Base-by-base conservation (phyloP, 2,888 invertebrate genomes). In the Polydesmus complanatus region DNA sequence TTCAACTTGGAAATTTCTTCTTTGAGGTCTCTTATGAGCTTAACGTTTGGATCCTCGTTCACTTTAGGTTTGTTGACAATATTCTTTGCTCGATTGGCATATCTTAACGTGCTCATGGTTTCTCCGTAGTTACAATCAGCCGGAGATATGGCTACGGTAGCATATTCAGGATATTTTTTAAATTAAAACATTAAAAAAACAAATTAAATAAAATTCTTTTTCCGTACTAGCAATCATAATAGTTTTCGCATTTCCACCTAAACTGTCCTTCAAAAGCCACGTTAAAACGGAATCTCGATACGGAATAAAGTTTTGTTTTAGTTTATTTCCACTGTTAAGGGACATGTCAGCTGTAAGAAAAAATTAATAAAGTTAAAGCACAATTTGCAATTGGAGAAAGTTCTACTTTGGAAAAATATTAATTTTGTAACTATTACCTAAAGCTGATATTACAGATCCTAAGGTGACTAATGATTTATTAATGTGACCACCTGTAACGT, bases 41-140 rank as follows among this genome's bases (percentile, higher is more conserved):
- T 88, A 57, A 89, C 90, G 75, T 90, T 90, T 22, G 87, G 82
- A 75, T 91, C 91, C 73, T 91, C 90, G 73, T 91, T 91, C 69
- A 91, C 86, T 48, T 88, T 89, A 0, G 90, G 89, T 71, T 89
- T 89, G 74, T 91, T 91, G 72, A 90, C 87, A 66, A 91, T 91
- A 72, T 89, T 89, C 77, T 90, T 90, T 25, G 91, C 91, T 64
- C 90, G 78, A 75, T 91, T 89, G 1, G 91, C 90, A 75, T 91
- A 91, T 8, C 89, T 80, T 56, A 91, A 75, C 0, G 91, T 91
- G 60, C 88, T 88, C 37, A 91, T 74, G 0, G 90, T 90, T 74
- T 91, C 91, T 37, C 86, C 85, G 72, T 89, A 89, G 75, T 91
- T 90, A 70, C 86, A 86, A 74, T 89, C 89, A 3, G 86, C 86